Percentiles rank a stretch among this genome's conserved stretches.
Evolutionary conservation across 92 coral and sea anemone species (phyloP).

Genomic region (Plumapathes pennacea): DNA sequence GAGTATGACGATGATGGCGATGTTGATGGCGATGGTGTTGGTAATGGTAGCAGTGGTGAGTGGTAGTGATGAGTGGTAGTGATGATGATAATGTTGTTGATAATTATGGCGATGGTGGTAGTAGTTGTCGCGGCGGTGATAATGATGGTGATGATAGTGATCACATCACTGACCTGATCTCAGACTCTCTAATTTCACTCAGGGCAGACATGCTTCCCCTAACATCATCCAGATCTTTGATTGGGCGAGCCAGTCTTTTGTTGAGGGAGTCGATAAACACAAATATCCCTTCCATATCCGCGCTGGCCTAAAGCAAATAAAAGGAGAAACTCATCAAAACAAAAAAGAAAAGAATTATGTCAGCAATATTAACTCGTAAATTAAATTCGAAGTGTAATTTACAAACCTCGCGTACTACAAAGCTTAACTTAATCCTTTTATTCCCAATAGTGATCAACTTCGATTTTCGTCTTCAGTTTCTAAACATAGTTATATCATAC

Average conservation of each 20-base stretch:
- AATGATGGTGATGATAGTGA: neutral
- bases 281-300: constrained; percentile 97
- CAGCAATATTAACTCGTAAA: neutral
- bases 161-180: constrained; percentile 93
- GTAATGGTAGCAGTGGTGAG: neutral
- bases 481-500: too few relatives aligned
- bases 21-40: neutral
- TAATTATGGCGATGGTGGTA: too few relatives aligned
- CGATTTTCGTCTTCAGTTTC: too few relatives aligned
- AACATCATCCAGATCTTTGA: constrained; percentile 97
- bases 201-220: constrained; percentile 98
- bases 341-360: neutral
- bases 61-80: too few relatives aligned
- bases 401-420: too few relatives aligned
- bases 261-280: constrained; percentile 89
- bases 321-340: too few relatives aligned
- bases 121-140: neutral
- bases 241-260: constrained; percentile 87
- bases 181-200: constrained; percentile 91
- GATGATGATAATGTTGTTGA: too few relatives aligned
- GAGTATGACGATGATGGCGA: too few relatives aligned
- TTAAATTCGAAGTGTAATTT: neutral
- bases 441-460: too few relatives aligned
- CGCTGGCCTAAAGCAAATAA: constrained; percentile 82
- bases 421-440: too few relatives aligned